These are phyloP conservation scores for Xyrauchen texanus DNA, from an alignment of 2,113 vertebrate genomes.

Conservation along the genomic window DNA sequence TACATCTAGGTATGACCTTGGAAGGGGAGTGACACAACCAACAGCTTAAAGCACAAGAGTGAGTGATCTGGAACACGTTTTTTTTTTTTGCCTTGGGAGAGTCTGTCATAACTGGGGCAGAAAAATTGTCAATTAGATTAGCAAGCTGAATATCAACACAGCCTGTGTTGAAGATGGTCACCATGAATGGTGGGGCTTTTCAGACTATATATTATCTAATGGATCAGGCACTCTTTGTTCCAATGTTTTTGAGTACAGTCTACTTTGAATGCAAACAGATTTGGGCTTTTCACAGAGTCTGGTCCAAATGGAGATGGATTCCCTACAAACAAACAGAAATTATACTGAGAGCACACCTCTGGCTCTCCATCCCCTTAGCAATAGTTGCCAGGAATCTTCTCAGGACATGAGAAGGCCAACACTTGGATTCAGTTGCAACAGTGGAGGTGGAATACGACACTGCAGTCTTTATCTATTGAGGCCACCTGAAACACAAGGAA, in stretches of 20 bases:
- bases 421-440: slow-evolving; percentile 2
- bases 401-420: background rate
- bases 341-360: no score
- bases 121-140: slow-evolving; percentile 35
- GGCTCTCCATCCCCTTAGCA: background rate
- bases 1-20: background rate
- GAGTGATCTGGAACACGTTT: background rate
- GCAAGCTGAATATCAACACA: slow-evolving; percentile 25
- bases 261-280: background rate
- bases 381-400: background rate
- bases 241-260: slow-evolving; percentile 1
- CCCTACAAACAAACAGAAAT: background rate
- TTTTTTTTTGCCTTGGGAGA: slow-evolving; percentile 5
- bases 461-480: background rate
- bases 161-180: slow-evolving; percentile 8
- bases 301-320: no score
- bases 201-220: slow-evolving; percentile 37
- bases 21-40: background rate
- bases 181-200: background rate
- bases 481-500: slow-evolving; percentile 1
- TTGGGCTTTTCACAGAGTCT: no score
- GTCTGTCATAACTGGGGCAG: slow-evolving; percentile 43
- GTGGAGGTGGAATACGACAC: slow-evolving; percentile 13
- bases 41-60: background rate
- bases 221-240: background rate